phyloP scores from a whole-genome alignment of 2,888 invertebrate species.

The Drosophila testacea region DNA sequence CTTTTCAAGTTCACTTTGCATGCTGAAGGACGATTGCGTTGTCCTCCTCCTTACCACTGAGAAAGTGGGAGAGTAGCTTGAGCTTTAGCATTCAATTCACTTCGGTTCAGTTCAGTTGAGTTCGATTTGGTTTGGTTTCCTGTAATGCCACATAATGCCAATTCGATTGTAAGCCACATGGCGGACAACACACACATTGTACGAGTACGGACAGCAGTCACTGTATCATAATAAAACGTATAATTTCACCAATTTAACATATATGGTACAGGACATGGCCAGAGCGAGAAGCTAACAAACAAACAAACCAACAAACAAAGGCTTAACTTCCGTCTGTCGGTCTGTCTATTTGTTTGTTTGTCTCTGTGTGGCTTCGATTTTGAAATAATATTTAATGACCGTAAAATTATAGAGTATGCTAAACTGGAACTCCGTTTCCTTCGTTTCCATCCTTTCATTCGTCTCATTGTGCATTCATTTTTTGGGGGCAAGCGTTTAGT shows the following conservation, averaged over 20 bases:
- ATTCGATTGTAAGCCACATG: constrained; percentile 76
- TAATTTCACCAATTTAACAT: constrained; percentile 70
- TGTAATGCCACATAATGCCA: constrained; percentile 81
- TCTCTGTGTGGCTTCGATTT: constrained; percentile 64
- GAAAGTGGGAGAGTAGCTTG: constrained; percentile 6
- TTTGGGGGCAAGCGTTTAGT: constrained; percentile 40
- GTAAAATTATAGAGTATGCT: constrained; percentile 75
- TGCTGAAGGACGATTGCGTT: constrained; percentile 52
- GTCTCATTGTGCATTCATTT: constrained; percentile 23
- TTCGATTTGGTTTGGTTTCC: constrained; percentile 53
- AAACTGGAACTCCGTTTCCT: constrained; percentile 51
- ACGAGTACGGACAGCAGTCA: constrained; percentile 16
- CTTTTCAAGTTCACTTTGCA: constrained; percentile 73
- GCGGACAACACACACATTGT: constrained; percentile 24
- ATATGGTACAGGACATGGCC: constrained; percentile 36
- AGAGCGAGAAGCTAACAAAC: constrained; percentile 17
- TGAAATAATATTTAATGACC: constrained; percentile 80
- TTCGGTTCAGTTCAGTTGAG: constrained; percentile 10
- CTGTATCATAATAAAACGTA: constrained; percentile 77
- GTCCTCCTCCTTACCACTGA: constrained; percentile 22
- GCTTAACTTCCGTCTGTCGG: constrained; percentile 45
- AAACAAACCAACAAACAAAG: constrained; percentile 47
- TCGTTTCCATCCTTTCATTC: constrained; percentile 7
- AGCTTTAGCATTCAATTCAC: constrained; percentile 17
- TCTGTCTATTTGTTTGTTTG: constrained; percentile 5